These are phyloP conservation scores for Heliconius hewitsoni DNA, from an alignment of 1,140 invertebrate genomes.

Conservation along the genomic window DNA sequence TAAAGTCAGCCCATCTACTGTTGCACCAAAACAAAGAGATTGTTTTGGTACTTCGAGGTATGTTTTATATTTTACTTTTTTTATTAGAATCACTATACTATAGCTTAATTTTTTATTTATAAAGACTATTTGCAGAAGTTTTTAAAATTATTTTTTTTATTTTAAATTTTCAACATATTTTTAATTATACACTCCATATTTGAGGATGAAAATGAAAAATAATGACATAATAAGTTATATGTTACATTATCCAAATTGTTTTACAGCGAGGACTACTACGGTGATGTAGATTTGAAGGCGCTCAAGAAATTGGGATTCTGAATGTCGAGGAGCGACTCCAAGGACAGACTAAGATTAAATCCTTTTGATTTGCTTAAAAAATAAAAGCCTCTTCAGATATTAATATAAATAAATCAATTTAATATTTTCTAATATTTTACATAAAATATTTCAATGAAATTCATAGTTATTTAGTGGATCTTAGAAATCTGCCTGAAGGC, in stretches of 20 bases:
- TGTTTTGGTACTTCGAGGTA: slow-evolving; percentile 33
- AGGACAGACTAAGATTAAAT: slow-evolving; percentile 75
- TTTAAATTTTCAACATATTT: no score
- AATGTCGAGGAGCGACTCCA: slow-evolving; percentile 75
- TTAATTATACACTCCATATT: no score
- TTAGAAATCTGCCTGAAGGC: slow-evolving; percentile 62
- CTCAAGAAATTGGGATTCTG: slow-evolving; percentile 89
- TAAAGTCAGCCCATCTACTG: slow-evolving; percentile 38
- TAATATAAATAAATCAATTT: background rate
- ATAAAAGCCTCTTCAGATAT: slow-evolving; percentile 51
- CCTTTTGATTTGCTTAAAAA: slow-evolving; percentile 66
- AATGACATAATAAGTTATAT: background rate
- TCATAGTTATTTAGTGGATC: background rate
- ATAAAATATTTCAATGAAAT: background rate
- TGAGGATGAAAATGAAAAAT: no score
- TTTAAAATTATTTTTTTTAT: no score
- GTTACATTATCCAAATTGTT: slow-evolving; percentile 40
- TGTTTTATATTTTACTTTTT: slow-evolving; percentile 18
- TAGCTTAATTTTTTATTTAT: no score
- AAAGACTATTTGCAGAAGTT: no score
- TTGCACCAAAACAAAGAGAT: slow-evolving; percentile 28
- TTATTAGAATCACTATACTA: background rate
- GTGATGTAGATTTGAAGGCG: slow-evolving; percentile 90
- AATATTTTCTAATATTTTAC: background rate
- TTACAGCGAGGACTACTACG: slow-evolving; percentile 92